Base-by-base conservation (phyloP, 1,140 invertebrate genomes). In the Drosophila nikananu region DNA sequence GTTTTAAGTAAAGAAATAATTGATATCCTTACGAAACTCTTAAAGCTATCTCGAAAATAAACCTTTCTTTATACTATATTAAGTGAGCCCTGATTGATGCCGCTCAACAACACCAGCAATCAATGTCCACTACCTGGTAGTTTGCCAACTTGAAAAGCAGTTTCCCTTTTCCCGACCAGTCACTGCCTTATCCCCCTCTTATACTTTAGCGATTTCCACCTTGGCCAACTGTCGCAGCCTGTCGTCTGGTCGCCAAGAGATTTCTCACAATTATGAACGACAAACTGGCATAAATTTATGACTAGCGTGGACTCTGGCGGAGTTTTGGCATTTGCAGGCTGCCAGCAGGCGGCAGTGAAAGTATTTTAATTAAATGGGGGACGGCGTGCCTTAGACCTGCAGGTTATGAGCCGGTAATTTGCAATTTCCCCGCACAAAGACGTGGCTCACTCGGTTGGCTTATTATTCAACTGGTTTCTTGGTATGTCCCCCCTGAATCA, bases 391-490 rank as follows among this genome's bases (percentile, higher is more conserved):
- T 57, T 55, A 59, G 66, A 81, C 58, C 86, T 72, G 81, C 62
- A 65, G 84, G 81, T 84, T 90, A 81, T 90, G 78, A 81, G 74
- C 59, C 63, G 74, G 84, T 63, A 89, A 90, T 89, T 89, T 86
- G 86, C 86, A 89, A 89, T 89, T 86, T 90, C 74, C 80, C 80
- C 72, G 61, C 37, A 42, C 51, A 64, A 41, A 68, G 74, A 72
- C 67, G 32, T 51, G 77, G 59, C 81, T 74, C 63, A 77, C 77
- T 73, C 61, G 64, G 61, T 71, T 86, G 73, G 67, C 30, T 55
- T 71, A 68, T 89, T 86, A 90, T 81, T 87, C 86, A 87, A 89
- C 84, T 87, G 84, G 86, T 87, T 87, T 89, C 81, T 89, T 62
- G 73, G 79, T 71, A 86, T 82, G 82, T 58, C 37, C 32, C 52